phyloP scores from a whole-genome alignment of 2,113 vertebrate species.

The Sialia sialis region DNA sequence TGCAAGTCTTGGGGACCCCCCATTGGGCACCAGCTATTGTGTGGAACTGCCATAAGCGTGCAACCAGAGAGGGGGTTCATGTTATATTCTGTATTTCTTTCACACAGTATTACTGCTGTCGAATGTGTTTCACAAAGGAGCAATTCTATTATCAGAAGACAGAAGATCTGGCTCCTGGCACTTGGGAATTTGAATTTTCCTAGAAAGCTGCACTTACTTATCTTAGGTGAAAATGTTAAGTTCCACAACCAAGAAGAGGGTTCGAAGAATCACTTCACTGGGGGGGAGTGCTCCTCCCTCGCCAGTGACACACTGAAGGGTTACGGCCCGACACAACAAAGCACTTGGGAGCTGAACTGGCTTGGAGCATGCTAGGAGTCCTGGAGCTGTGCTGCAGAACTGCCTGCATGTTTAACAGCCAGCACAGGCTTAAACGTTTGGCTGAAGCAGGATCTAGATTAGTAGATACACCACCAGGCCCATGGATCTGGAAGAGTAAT shows the following conservation, averaged over 20 bases:
- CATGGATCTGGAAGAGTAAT: slow-evolving; percentile 70
- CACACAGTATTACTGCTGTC: slow-evolving; percentile 82
- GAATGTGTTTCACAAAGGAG: slow-evolving; percentile 77
- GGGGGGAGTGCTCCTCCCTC: slow-evolving; percentile 3
- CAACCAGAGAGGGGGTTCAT: slow-evolving; percentile 82
- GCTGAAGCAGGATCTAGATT: slow-evolving; percentile 42
- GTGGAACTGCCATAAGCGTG: slow-evolving; percentile 84
- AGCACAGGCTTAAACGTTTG: neutral
- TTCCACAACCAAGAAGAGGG: slow-evolving; percentile 70
- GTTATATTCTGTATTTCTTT: slow-evolving; percentile 81
- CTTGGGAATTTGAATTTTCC: slow-evolving; percentile 75
- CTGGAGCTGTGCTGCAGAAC: neutral
- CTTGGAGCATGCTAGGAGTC: neutral
- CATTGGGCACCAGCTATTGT: slow-evolving; percentile 82
- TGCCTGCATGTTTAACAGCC: neutral
- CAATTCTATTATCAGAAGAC: slow-evolving; percentile 76
- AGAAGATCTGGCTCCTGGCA: slow-evolving; percentile 78
- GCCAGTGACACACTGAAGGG: slow-evolving; percentile 53
- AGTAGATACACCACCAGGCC: slow-evolving; percentile 59
- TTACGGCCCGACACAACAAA: slow-evolving; percentile 39
- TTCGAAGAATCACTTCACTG: slow-evolving; percentile 53
- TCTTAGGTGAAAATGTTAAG: slow-evolving; percentile 65
- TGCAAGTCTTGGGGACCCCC: slow-evolving; percentile 97
- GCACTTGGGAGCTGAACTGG: slow-evolving; percentile 14
- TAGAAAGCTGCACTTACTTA: slow-evolving; percentile 71